Evolutionary conservation across 2,113 vertebrate species (phyloP).

Genomic region (Phaethornis superciliosus): DNA sequence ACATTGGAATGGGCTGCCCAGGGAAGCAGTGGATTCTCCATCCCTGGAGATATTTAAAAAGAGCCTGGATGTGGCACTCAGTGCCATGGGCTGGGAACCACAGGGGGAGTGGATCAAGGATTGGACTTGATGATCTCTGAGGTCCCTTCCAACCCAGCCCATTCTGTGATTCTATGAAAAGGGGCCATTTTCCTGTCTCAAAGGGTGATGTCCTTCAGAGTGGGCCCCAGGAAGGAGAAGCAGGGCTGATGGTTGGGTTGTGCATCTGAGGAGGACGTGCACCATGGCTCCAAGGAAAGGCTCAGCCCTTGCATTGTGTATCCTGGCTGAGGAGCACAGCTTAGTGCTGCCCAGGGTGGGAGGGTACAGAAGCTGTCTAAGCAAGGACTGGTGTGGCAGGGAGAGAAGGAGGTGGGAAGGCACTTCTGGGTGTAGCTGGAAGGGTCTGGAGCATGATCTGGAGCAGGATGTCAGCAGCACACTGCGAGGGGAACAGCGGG

Average conservation of each 20-base stretch:
- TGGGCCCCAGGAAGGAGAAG: background rate
- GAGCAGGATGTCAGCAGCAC: background rate
- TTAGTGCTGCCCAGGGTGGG: background rate
- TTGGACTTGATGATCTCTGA: no score
- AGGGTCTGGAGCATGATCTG: background rate
- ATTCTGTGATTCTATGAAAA: no score
- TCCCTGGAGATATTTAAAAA: no score
- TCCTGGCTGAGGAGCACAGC: fast-evolving
- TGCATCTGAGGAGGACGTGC: background rate
- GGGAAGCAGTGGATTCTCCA: no score
- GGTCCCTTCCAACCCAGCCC: no score
- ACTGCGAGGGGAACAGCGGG: background rate
- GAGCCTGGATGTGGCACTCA: no score
- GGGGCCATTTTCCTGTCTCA: background rate
- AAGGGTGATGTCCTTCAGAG: no score
- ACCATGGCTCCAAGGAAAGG: background rate
- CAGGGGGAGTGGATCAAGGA: no score
- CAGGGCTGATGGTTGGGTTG: background rate
- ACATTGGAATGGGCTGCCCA: no score
- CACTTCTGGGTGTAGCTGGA: fast-evolving
- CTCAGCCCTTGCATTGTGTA: background rate
- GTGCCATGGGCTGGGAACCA: no score
- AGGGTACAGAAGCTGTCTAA: background rate
- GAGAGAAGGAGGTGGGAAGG: background rate
- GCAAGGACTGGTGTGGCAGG: fast-evolving